Percentiles rank a stretch among this genome's conserved stretches.
phyloP scores from a whole-genome alignment of 2,113 vertebrate genomes.

The Microcebus jonahi region DNA sequence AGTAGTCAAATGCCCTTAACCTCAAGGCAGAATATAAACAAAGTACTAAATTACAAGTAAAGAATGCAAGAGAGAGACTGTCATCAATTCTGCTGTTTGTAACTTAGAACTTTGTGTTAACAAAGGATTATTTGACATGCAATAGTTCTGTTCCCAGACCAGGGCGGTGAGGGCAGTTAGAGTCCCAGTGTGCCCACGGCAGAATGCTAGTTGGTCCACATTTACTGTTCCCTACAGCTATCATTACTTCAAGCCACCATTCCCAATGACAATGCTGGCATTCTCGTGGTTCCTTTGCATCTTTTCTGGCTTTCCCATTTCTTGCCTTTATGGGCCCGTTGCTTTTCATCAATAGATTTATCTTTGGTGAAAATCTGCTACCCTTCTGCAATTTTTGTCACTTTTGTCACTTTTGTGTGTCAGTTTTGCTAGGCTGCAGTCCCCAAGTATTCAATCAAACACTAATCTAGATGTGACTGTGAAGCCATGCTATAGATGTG shows the following conservation, averaged over 20 bases:
- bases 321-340: not conserved
- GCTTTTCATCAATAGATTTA: not conserved
- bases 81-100: not conserved
- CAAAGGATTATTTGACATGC: not conserved
- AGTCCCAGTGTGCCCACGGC: not conserved
- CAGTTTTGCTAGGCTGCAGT: not conserved
- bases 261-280: not conserved
- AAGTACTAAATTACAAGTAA: not conserved
- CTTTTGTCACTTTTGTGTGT: not conserved
- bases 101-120: not conserved
- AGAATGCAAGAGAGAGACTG: not conserved
- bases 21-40: not conserved
- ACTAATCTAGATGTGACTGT: not conserved
- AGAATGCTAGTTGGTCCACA: not conserved
- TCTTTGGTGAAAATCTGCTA: not conserved
- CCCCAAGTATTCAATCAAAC: not conserved
- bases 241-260: not conserved
- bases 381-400: not conserved
- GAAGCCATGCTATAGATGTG: not conserved
- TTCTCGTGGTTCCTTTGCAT: not conserved
- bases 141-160: not conserved
- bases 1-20: not conserved
- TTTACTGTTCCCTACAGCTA: too few relatives aligned
- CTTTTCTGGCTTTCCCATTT: not conserved
- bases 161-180: not conserved